Percentiles rank a stretch among this genome's conserved stretches.
These are phyloP conservation scores for Erythrocercus mccallii DNA, from an alignment of 2,113 vertebrate species.

Conservation along the genomic window DNA sequence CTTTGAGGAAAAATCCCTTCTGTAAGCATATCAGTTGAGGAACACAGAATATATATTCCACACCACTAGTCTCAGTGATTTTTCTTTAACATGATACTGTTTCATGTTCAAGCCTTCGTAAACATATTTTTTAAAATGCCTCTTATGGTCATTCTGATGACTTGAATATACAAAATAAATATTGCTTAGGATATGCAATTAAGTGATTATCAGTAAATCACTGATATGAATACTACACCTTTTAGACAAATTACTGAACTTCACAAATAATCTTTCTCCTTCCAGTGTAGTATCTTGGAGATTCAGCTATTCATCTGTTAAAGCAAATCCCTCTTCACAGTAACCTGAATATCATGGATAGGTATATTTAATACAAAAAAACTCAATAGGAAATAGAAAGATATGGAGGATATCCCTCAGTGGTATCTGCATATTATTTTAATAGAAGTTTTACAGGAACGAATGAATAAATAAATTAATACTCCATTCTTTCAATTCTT, in stretches of 20 bases:
- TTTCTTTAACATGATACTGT: not conserved
- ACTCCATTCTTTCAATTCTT: not conserved
- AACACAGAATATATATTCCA: not conserved
- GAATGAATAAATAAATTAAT: not conserved
- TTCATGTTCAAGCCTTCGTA: slow-evolving; percentile 45
- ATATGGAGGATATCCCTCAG: not conserved
- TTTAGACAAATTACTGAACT: not conserved
- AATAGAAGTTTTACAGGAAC: not conserved
- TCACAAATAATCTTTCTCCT: not conserved
- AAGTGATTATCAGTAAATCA: not conserved
- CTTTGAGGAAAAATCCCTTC: slow-evolving; percentile 56
- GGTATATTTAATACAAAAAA: not conserved
- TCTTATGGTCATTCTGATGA: slow-evolving; percentile 20
- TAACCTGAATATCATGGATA: not conserved
- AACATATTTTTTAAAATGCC: slow-evolving; percentile 23
- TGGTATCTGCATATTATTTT: not conserved
- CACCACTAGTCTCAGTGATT: not conserved
- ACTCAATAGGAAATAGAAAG: not conserved
- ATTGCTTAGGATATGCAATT: not conserved
- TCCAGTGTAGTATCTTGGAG: not conserved
- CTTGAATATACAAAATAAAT: not conserved
- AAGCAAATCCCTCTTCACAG: not conserved
- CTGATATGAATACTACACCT: not conserved
- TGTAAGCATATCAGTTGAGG: slow-evolving; percentile 9
- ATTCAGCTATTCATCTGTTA: not conserved